A percentile compares a stretch with the other conserved stretches of the same genome.
Conservation (phyloP, 2,888 invertebrate species). For the Pandemis heparana region DNA sequence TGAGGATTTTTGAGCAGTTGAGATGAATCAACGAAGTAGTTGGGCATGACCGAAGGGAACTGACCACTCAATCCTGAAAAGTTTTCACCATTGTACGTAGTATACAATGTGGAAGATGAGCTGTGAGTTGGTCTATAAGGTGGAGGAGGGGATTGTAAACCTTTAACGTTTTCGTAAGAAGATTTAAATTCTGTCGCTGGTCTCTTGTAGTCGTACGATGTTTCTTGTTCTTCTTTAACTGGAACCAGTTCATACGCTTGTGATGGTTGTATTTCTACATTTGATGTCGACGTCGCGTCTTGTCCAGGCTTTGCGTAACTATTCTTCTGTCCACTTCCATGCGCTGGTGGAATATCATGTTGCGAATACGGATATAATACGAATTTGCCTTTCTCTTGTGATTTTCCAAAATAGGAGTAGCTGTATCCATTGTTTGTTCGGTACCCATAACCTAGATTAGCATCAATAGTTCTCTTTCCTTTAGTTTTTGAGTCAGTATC, state of each 20-base stretch:
- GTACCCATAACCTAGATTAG: conserved; percentile 89
- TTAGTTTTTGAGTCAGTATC: conserved; percentile 81
- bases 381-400: conserved; percentile 83
- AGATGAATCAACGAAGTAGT: conserved; percentile 77
- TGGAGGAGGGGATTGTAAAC: conserved; percentile 59
- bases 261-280: conserved; percentile 86
- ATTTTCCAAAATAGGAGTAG: conserved; percentile 81
- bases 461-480: conserved; percentile 90
- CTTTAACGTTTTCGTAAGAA: conserved; percentile 60
- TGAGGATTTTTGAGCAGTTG: conserved; percentile 77
- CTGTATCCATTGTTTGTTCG: conserved; percentile 81
- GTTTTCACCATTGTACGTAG: conserved; percentile 79
- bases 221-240: conserved; percentile 65
- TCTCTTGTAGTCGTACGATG: conserved; percentile 67
- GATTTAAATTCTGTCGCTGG: conserved; percentile 64
- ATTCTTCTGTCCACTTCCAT: conserved; percentile 46
- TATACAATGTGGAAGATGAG: conserved; percentile 73
- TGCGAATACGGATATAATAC: conserved; percentile 90
- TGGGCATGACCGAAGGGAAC: conserved; percentile 79
- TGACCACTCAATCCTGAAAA: conserved; percentile 76
- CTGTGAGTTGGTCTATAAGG: conserved; percentile 46
- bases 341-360: conserved; percentile 83
- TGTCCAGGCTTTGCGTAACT: conserved; percentile 50
- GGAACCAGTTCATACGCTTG: conserved; percentile 82
- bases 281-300: conserved; percentile 59